Conservation (phyloP, 2,888 invertebrate species). For the Amphimallon solstitiale region DNA sequence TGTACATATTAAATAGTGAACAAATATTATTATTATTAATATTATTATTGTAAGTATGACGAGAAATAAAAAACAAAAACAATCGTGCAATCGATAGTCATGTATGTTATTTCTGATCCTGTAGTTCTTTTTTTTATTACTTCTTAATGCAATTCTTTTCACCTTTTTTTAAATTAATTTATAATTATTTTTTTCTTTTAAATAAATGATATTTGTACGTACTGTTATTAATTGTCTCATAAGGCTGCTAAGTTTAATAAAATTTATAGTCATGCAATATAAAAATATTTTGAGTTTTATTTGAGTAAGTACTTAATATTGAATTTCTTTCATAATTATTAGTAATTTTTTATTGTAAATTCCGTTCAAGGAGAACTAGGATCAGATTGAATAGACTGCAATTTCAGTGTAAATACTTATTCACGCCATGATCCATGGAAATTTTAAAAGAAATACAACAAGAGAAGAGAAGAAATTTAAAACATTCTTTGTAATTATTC, state of each 20-base stretch:
- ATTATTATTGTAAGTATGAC: conserved; percentile 25
- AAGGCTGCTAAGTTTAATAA: too few relatives aligned
- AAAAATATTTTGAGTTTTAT: too few relatives aligned
- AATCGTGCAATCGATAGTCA: conserved; percentile 53
- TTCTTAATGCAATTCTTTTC: neutral
- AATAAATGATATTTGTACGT: too few relatives aligned
- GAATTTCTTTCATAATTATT: neutral
- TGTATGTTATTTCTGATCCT: conserved; percentile 34
- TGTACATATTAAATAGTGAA: conserved; percentile 53
- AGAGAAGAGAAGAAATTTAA: neutral
- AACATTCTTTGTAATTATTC: too few relatives aligned
- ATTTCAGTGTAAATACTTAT: conserved; percentile 18
- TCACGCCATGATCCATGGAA: neutral
- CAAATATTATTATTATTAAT: conserved; percentile 44
- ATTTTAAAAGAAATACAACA: neutral
- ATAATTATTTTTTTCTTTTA: too few relatives aligned
- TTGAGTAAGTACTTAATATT: too few relatives aligned
- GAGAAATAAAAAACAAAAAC: conserved; percentile 44
- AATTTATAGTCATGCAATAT: too few relatives aligned
- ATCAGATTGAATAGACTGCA: conserved; percentile 27
- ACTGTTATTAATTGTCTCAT: too few relatives aligned
- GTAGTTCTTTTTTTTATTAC: neutral
- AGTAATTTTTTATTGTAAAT: neutral
- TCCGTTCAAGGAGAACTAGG: conserved; percentile 10
- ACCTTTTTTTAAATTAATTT: neutral